Evolutionary conservation across 2,888 invertebrate genomes (phyloP).

Genomic region (Anaspis maculata): DNA sequence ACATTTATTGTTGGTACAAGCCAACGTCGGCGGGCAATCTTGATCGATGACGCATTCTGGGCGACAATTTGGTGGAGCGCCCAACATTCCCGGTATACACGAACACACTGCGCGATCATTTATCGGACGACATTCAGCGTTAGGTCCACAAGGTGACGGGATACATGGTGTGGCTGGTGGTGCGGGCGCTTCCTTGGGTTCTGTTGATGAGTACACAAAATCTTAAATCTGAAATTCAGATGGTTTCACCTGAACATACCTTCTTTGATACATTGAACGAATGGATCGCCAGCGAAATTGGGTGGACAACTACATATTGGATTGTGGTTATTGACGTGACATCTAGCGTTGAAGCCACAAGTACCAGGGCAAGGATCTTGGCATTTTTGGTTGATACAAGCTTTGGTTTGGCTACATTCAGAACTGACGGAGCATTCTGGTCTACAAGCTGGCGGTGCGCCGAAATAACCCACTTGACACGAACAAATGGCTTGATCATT

Average conservation of each 20-base stretch:
- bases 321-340: conserved; percentile 53
- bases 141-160: conserved; percentile 64
- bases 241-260: conserved; percentile 28
- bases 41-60: conserved; percentile 72
- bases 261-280: conserved; percentile 46
- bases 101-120: conserved; percentile 63
- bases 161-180: conserved; percentile 55
- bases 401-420: conserved; percentile 51
- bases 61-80: conserved; percentile 69
- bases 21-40: conserved; percentile 66
- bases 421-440: conserved; percentile 54
- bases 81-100: conserved; percentile 65
- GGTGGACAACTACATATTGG: conserved; percentile 57
- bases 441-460: conserved; percentile 51
- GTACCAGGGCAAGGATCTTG: conserved; percentile 54
- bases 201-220: neutral
- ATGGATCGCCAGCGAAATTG: conserved; percentile 52
- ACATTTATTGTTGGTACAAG: conserved; percentile 65
- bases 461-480: conserved; percentile 51
- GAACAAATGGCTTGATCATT: conserved; percentile 53
- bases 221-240: too few relatives aligned
- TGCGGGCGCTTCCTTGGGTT: conserved; percentile 25
- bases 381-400: conserved; percentile 57
- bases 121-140: conserved; percentile 56
- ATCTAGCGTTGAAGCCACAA: conserved; percentile 50